Evolutionary conservation across 1,140 invertebrate species (phyloP).

Genomic region (Helicorthomorpha holstii): DNA sequence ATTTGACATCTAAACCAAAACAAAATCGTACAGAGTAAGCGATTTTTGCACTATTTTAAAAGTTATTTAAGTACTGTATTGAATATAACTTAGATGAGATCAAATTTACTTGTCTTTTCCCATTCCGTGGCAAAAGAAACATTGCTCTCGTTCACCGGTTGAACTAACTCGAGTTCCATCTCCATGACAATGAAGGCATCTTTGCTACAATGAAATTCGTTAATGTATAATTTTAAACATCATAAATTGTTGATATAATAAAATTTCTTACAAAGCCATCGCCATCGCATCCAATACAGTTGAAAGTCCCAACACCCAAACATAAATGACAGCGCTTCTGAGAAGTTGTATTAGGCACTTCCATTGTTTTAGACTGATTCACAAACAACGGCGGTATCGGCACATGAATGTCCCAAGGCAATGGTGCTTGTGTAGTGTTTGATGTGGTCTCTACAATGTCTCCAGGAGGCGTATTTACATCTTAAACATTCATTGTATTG

Average conservation of each 20-base stretch:
- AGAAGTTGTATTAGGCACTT: slow-evolving; percentile 38
- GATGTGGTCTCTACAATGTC: slow-evolving; percentile 30
- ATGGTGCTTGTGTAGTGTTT: slow-evolving; percentile 30
- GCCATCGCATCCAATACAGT: slow-evolving; percentile 33
- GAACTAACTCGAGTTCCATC: slow-evolving; percentile 25
- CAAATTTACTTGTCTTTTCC: slow-evolving; percentile 12
- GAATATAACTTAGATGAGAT: background rate
- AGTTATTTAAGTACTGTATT: too few species aligned
- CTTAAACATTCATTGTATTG: background rate
- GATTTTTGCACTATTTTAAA: background rate
- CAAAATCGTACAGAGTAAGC: background rate
- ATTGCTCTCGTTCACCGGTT: slow-evolving; percentile 25
- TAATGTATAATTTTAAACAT: background rate
- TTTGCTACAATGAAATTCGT: slow-evolving; percentile 15
- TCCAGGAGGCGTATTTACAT: slow-evolving; percentile 15
- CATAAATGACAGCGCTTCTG: slow-evolving; percentile 38
- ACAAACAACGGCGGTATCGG: slow-evolving; percentile 27
- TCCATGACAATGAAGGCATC: slow-evolving; percentile 28
- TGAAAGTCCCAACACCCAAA: slow-evolving; percentile 29
- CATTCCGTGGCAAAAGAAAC: slow-evolving; percentile 26
- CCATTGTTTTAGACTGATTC: slow-evolving; percentile 27
- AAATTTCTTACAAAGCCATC: slow-evolving; percentile 30
- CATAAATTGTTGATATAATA: background rate
- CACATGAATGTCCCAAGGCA: slow-evolving; percentile 36
- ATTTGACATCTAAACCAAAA: slow-evolving; percentile 16